Base-by-base conservation (phyloP, 2,888 invertebrate genomes). In the Craniophora ligustri region DNA sequence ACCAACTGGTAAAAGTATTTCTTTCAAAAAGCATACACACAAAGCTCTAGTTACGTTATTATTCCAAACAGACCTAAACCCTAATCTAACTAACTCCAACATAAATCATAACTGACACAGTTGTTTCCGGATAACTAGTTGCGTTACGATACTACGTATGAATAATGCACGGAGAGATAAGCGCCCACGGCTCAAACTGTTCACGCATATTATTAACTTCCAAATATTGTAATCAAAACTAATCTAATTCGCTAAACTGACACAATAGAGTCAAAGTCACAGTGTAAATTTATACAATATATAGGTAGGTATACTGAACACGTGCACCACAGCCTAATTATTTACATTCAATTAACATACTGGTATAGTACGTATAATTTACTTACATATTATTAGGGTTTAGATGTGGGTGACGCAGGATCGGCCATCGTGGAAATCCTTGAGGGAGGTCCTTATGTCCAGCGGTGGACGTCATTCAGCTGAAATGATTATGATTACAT, bases 151-250 rank as follows among this genome's bases (percentile, higher is more conserved):
- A 28, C 5, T 10, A 15, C 5, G 14, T 11, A 44, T 67, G n/a
- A 62, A 45, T 62, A 41, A 67, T 62, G 53, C 63, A 34, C 21
- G 8, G 34, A 51, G 44, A 45, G 62, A 67, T 62, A 67, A 67
- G 26, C 67, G 48, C 44, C 45, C 14, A 31, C 44, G 30, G 54
- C 41, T 67, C 42, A 62, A 44, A 67, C 62, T 62, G 45, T 62
- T 67, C 53, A 51, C 45, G 62, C 68, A 62, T 34, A 41, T 41
- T 62, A 62, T 62, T 62, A 67, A 55, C 69, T 48, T 48, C 34
- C 69, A 63, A 68, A 68, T 69, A 63, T 55, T 69, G 69, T 55
- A 48, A 55, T 63, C 56, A 48, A 32, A 68, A 48, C 47, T 54
- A 26, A n/a, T 39, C 13, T 40, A 13, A 68, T 23, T 45, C 35